Evolutionary conservation across 2,113 vertebrate species (phyloP).

Genomic region (Ageneiosus marmoratus): DNA sequence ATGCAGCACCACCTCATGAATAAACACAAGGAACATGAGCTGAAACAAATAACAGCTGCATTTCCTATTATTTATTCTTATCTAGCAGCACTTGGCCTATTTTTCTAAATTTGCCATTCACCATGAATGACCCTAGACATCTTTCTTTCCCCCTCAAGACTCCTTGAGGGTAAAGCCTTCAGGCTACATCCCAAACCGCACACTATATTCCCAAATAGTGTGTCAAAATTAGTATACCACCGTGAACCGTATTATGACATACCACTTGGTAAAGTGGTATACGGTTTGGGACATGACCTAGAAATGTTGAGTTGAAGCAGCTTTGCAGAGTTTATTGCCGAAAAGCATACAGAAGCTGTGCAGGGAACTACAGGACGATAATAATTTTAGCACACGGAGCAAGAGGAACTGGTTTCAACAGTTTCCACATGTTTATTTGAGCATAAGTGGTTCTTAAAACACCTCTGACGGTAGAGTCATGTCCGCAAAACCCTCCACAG

Average conservation of each 20-base stretch:
- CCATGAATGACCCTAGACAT: background rate
- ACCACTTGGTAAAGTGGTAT: background rate
- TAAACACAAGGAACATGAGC: constrained; percentile 36
- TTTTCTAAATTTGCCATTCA: background rate
- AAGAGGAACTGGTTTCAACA: constrained; percentile 30
- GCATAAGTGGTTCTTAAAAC: constrained; percentile 71
- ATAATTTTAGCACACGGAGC: background rate
- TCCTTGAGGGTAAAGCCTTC: background rate
- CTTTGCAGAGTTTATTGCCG: background rate
- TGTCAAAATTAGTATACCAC: background rate
- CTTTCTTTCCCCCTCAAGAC: background rate
- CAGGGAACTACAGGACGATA: background rate
- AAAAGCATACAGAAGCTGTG: background rate
- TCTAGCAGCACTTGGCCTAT: background rate
- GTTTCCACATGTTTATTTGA: constrained; percentile 76
- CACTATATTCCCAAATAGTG: background rate
- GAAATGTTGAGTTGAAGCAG: background rate
- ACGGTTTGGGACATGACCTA: background rate
- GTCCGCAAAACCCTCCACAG: constrained; percentile 62
- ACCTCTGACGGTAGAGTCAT: constrained; percentile 64
- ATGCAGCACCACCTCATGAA: constrained; percentile 41
- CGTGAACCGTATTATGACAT: background rate
- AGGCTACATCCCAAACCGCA: background rate
- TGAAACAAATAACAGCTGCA: constrained; percentile 13
- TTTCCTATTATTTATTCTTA: constrained; percentile 9